phyloP scores from a whole-genome alignment of 2,888 invertebrate genomes.

The Lasioglossum vierecki region DNA sequence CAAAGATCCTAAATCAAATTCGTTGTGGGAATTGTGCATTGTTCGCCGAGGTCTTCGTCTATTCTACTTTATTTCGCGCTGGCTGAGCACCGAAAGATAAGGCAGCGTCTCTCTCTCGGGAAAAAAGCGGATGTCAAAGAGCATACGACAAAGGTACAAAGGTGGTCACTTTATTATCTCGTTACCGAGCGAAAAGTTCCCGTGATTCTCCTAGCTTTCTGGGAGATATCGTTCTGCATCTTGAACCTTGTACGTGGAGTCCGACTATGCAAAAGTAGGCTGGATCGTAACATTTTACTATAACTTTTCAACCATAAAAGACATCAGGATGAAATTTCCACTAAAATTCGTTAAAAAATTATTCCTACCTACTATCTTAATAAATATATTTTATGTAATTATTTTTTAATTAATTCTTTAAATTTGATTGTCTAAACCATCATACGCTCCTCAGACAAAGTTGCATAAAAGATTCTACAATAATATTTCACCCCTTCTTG shows the following conservation, averaged over 20 bases:
- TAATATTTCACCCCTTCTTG: no score
- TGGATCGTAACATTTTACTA: no score
- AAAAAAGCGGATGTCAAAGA: slow-evolving; percentile 51
- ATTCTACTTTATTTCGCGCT: neutral
- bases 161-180: slow-evolving; percentile 76
- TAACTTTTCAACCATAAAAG: no score
- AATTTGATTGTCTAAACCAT: no score
- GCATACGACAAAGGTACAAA: slow-evolving; percentile 66
- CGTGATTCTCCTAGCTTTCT: slow-evolving; percentile 66
- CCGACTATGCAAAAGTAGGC: neutral
- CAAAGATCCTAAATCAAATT: neutral
- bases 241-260: slow-evolving; percentile 47
- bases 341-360: no score
- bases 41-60: neutral
- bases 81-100: slow-evolving; percentile 5
- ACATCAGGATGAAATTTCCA: no score
- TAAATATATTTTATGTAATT: no score
- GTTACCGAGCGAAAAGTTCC: slow-evolving; percentile 70
- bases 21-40: neutral
- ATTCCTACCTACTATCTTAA: no score
- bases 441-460: no score
- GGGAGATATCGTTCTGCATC: slow-evolving; percentile 52
- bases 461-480: no score
- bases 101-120: slow-evolving; percentile 7
- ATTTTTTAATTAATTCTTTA: no score